Conservation (phyloP, 1,140 invertebrate species). For the Tetragnatha versicolor region DNA sequence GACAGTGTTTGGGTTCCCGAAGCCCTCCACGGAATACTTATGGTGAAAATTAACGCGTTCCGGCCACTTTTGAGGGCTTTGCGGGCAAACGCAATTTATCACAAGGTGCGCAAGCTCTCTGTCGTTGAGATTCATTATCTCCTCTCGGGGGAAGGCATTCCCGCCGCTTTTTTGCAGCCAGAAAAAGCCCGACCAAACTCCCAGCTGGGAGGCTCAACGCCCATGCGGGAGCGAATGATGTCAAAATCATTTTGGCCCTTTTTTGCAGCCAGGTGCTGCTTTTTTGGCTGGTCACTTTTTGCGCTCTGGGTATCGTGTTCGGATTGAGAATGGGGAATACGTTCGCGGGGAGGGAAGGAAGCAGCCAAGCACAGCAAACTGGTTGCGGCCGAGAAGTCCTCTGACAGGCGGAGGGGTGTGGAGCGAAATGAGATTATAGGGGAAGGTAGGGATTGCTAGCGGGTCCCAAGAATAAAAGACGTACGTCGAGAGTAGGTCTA, state of each 20-base stretch:
- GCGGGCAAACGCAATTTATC: too few species aligned
- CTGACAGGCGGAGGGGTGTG: slow-evolving; percentile 49
- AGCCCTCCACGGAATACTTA: too few species aligned
- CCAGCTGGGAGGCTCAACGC: neutral
- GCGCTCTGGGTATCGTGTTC: slow-evolving; percentile 32
- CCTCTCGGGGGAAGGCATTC: too few species aligned
- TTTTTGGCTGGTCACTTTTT: too few species aligned
- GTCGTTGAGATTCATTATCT: too few species aligned
- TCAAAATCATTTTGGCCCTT: slow-evolving; percentile 41
- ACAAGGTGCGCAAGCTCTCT: too few species aligned
- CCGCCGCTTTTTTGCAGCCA: neutral
- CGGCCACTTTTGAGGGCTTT: too few species aligned
- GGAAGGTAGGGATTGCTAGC: slow-evolving; percentile 29
- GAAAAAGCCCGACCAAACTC: slow-evolving; percentile 19
- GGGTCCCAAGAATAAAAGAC: slow-evolving; percentile 46
- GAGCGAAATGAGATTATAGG: slow-evolving; percentile 49
- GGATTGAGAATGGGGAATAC: slow-evolving; percentile 27
- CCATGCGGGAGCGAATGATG: slow-evolving; percentile 29
- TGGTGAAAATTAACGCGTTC: too few species aligned
- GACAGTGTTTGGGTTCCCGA: too few species aligned
- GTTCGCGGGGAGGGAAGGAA: slow-evolving; percentile 16
- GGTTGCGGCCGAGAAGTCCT: slow-evolving; percentile 18
- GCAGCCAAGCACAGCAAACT: slow-evolving; percentile 28
- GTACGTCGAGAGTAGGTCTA: slow-evolving; percentile 45
- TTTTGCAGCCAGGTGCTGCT: neutral